Conservation (phyloP, 2,888 invertebrate genomes). For the Agonopterix arenella region DNA sequence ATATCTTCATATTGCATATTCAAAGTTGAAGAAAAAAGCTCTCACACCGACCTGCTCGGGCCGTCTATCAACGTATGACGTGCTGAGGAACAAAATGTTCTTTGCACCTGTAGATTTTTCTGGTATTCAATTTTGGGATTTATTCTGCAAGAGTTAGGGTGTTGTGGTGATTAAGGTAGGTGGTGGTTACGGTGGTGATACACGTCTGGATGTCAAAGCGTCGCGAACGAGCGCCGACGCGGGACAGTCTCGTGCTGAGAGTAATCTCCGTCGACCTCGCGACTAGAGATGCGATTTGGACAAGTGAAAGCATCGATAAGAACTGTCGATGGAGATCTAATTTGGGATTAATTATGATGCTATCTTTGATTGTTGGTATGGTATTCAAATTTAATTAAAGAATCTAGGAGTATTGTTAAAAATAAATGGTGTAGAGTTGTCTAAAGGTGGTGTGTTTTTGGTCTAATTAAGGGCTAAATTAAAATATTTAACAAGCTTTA, state of each 20-base stretch:
- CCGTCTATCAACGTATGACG: slow-evolving; percentile 74
- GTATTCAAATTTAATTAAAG: no score
- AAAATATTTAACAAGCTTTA: no score
- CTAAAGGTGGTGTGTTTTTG: no score
- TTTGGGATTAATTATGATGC: no score
- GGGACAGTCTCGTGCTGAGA: slow-evolving; percentile 76
- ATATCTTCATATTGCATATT: slow-evolving; percentile 69
- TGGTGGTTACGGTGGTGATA: slow-evolving; percentile 26
- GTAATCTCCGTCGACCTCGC: slow-evolving; percentile 67
- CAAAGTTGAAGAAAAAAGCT: slow-evolving; percentile 50
- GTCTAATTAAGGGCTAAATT: no score
- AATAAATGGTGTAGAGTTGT: no score
- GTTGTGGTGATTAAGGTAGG: slow-evolving; percentile 7
- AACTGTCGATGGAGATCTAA: slow-evolving; percentile 9
- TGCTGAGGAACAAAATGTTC: slow-evolving; percentile 26
- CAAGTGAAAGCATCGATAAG: slow-evolving; percentile 29
- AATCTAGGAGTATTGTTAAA: no score
- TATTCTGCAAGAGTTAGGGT: slow-evolving; percentile 9
- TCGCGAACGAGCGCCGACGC: slow-evolving; percentile 74
- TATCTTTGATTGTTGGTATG: no score
- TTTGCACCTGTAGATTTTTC: slow-evolving; percentile 14
- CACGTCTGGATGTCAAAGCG: slow-evolving; percentile 75
- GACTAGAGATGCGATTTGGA: slow-evolving; percentile 35
- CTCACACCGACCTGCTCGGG: slow-evolving; percentile 53
- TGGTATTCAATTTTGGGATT: slow-evolving; percentile 17